Base-by-base conservation (phyloP, 1,140 invertebrate genomes). In the Drosophila carrolli region DNA sequence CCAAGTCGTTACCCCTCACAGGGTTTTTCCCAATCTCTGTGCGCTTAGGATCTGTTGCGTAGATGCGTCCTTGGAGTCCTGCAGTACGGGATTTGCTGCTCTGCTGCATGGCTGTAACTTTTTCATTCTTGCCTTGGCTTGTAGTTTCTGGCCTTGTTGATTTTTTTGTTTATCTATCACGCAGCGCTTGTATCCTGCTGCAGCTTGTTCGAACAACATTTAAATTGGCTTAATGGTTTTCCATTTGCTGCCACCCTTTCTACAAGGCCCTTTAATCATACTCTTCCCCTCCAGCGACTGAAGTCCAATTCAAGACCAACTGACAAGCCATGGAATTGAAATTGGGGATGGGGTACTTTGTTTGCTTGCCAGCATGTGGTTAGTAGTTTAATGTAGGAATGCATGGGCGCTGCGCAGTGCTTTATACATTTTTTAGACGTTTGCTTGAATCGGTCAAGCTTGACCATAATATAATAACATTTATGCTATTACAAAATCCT, bases 141-240 rank as follows among this genome's bases (percentile, higher is more conserved):
- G 16, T 16, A 16, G 16, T 0, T 16, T 1, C 16, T 48, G 8
- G 43, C 9, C 19, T 43, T 68, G 62, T 74, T 80, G 77, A 63
- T 80, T 75, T 53, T 75, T 74, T 63, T 59, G 74, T 77, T 79
- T 67, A 58, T 62, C 67, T 63, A 63, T 73, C 77, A 67, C 62
- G 43, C 53, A 50, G 54, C n/a, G 46, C n/a, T 60, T 63, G 37
- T 53, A 11, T 59, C 14, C 57, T 19, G 14, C 29, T 58, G 37
- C 48, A 43, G 61, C 65, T 78, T 66, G 75, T 75, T 81, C 71
- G 71, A 78, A 81, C 78, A 75, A 71, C 71, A 78, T 75, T 78
- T 78, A 75, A 81, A 81, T 81, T 81, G 78, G 75, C 75, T 78
- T 78, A 81, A 78, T 71, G 71, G 60, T 81, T 81, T 81, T 66